Base-by-base conservation (phyloP, 64 coral and sea anemone species). In the Montipora efflorescens region DNA sequence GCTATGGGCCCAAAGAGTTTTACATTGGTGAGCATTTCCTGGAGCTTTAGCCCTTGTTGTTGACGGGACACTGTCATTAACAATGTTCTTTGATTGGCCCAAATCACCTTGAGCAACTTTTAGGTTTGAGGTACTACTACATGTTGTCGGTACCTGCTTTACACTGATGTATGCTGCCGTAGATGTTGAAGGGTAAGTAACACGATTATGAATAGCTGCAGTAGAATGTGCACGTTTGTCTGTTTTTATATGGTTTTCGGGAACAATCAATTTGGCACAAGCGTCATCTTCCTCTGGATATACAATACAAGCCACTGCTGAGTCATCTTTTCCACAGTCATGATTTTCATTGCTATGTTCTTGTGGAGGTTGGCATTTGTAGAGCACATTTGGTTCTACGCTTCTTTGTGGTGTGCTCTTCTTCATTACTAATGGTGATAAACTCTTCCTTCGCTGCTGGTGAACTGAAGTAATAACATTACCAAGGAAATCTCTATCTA, bases 401-500 rank as follows among this genome's bases (percentile, higher is more conserved):
- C 22, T 86, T 49, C 67, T 86, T 15, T 70, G 15, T 10, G 36
- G 0, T 6, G 19, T 19, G 4, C 5, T 2, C 18, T 86, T 86
- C 19, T 12, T 20, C 82, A 71, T 86, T 52, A 50, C 67, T 49
- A 48, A 15, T 9, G 19, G 15, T 22, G 28, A 46, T 8, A 23
- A 69, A 11, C 50, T 70, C 47, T 86, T 59, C 5, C n/a, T 70
- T 7, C 2, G 82, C 20, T 5, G 62, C 62, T 86, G 62, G 47
- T 71, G 13, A 16, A 50, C 22, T 16, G 82, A 86, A 49, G 82
- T 50, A 48, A 86, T 71, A 20, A 72, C 36, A 67, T 71, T 57
- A 82, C 55, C 55, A 25, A 82, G 55, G 1, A 82, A 82, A 82
- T 66, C 64, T 18, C 80, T 82, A 14, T 66, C 61, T 59, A 18